Evolutionary conservation across 1,140 invertebrate genomes (phyloP), one percentile per base, ranked within the genome.

Genomic region (Drosophila ananassae): DNA sequence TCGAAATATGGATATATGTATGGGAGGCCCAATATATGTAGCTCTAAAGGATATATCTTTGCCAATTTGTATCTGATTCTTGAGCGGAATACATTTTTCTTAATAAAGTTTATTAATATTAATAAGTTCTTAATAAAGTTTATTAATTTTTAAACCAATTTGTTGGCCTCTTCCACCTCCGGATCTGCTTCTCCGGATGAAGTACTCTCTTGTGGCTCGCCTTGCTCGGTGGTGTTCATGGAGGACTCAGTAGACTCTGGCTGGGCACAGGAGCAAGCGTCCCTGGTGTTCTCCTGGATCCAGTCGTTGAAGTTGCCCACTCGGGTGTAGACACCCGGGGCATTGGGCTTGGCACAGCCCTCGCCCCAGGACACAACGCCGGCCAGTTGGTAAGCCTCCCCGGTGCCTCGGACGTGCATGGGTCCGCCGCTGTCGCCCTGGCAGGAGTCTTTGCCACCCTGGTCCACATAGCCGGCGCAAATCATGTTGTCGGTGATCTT

Each of bases 401-500:
- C 58, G 2, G 82, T 84, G n/a, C 92, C 92, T 12, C 84, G 62
- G 0, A 95, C 89, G 69, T 95, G 94, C 30, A 95, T 89, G 0
- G 95, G 95, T 13, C 95, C 95, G 48, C 95, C 95, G 61, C 95
- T 95, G 77, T 95, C 95, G 6, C 95, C 95, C 93, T 96, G 95
- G 90, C 96, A 97, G 0, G 95, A 95, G 91, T 96, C 96, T 74
- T 95, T 96, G 54, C 93, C 93, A 21, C 97, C 97, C 17, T 94
- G 89, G 12, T 94, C 90, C 9, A 95, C 95, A 77, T 94, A 95
- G 3, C 97, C 97, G 7, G 97, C 97, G 87, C 97, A 98, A 30
- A 98, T 63, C 96, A 98, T 97, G 81, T 96, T 97, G 12, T 96
- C 95, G 0, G 96, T 97, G 61, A 98, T 97, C 57, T 94, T 94